Percentiles rank a stretch among this genome's conserved stretches.
Conservation (phyloP, 2,888 invertebrate species). For the Tetragonisca angustula region DNA sequence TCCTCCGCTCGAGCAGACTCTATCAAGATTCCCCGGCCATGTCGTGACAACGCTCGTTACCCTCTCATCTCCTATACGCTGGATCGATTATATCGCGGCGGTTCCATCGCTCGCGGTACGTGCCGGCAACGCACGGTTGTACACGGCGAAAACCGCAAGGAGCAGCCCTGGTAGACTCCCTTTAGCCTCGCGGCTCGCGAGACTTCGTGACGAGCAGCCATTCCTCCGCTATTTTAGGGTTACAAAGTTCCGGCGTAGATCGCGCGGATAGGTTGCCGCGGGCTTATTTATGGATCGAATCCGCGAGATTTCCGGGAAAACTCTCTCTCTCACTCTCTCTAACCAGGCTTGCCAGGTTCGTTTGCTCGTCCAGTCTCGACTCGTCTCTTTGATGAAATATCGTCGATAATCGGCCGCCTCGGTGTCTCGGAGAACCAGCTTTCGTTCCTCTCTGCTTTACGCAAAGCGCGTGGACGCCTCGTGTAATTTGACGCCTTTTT, state of each 20-base stretch:
- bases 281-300: slow-evolving; percentile 74
- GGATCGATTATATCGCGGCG: slow-evolving; percentile 66
- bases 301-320: slow-evolving; percentile 72
- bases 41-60: slow-evolving; percentile 58
- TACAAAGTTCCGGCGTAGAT: slow-evolving; percentile 72
- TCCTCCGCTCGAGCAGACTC: slow-evolving; percentile 21
- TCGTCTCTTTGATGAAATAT: slow-evolving; percentile 39
- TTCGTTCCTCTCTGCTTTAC: neutral
- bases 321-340: slow-evolving; percentile 12
- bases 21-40: slow-evolving; percentile 55
- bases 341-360: neutral
- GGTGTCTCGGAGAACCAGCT: neutral
- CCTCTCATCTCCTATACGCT: slow-evolving; percentile 55
- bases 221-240: slow-evolving; percentile 73
- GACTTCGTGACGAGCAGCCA: slow-evolving; percentile 72
- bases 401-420: slow-evolving; percentile 25
- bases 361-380: slow-evolving; percentile 21
- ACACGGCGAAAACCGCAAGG: slow-evolving; percentile 62
- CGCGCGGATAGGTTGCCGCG: slow-evolving; percentile 67
- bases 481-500: neutral
- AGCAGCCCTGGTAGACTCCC: neutral
- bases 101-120: slow-evolving; percentile 44
- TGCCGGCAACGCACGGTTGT: slow-evolving; percentile 36
- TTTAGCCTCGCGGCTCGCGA: slow-evolving; percentile 28
- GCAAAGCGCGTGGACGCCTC: neutral